These are phyloP conservation scores for Lithodes maja DNA, from an alignment of 2,888 invertebrate genomes.

Conservation along the genomic window DNA sequence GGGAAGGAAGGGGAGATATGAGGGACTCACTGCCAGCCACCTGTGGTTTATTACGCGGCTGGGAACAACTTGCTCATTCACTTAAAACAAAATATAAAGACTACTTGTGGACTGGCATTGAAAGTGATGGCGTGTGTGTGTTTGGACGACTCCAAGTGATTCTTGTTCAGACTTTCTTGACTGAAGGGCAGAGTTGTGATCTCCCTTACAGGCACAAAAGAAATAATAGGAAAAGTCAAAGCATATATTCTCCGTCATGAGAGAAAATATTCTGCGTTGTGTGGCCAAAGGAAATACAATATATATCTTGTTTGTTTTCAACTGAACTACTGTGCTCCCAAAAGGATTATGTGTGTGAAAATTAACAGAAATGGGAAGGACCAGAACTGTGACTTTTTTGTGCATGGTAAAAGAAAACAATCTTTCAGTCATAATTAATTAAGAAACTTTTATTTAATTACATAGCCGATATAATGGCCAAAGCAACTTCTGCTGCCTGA, in stretches of 20 bases:
- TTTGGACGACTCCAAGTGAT: constrained; percentile 6
- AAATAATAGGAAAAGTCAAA: constrained; percentile 26
- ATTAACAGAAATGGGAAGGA: neutral
- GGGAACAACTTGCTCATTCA: constrained; percentile 69
- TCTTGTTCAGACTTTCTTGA: neutral
- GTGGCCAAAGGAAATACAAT: neutral
- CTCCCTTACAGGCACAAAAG: neutral
- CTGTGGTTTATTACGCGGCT: constrained; percentile 64
- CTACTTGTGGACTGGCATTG: constrained; percentile 65
- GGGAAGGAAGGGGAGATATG: constrained; percentile 43
- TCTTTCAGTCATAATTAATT: constrained; percentile 18
- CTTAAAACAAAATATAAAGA: constrained; percentile 40
- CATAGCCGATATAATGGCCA: constrained; percentile 22
- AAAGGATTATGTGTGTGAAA: neutral
- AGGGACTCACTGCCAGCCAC: constrained; percentile 58
- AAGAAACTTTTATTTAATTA: constrained; percentile 7
- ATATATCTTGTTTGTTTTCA: constrained; percentile 37
- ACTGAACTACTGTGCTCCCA: constrained; percentile 30
- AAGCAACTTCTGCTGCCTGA: constrained; percentile 31
- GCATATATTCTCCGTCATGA: constrained; percentile 7
- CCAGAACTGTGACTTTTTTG: neutral
- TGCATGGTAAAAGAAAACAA: neutral
- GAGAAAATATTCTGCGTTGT: constrained; percentile 25
- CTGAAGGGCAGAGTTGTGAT: constrained; percentile 12
- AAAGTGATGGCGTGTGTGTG: constrained; percentile 28